Percentiles rank a stretch among this genome's conserved stretches.
phyloP scores from a whole-genome alignment of 1,140 invertebrate species.

The Copidosoma floridanum region DNA sequence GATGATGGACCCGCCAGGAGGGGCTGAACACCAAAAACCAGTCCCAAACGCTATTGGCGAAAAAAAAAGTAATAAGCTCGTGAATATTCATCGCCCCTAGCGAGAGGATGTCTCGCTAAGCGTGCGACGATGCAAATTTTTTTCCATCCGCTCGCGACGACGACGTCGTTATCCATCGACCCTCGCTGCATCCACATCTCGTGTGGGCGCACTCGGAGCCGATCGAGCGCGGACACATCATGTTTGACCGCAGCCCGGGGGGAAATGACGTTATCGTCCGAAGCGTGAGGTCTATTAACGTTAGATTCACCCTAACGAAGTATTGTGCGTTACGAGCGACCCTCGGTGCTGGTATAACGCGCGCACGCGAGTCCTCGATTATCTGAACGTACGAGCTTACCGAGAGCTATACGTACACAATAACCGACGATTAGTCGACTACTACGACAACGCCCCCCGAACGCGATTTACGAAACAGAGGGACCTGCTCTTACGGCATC shows the following conservation, averaged over 20 bases:
- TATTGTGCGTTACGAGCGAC: slow-evolving; percentile 18
- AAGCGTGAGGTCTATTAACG: slow-evolving; percentile 13
- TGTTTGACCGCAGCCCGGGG: slow-evolving; percentile 2
- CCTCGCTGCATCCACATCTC: no score
- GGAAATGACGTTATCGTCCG: slow-evolving; percentile 1
- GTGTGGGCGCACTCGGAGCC: no score
- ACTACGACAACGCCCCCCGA: not conserved
- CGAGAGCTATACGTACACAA: not conserved
- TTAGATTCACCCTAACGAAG: slow-evolving; percentile 26
- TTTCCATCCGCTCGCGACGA: slow-evolving; percentile 1
- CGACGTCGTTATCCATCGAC: not conserved
- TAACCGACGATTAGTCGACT: slow-evolving; percentile 22
- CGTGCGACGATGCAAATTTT: no score
- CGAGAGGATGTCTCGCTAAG: no score
- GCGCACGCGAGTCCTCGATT: slow-evolving; percentile 14
- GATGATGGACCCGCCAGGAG: no score
- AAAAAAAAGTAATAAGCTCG: no score
- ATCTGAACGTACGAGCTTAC: slow-evolving; percentile 22
- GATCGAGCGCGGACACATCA: not conserved
- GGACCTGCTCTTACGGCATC: no score
- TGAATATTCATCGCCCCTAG: no score
- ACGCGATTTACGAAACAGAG: no score
- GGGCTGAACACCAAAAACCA: no score
- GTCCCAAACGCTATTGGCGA: no score
- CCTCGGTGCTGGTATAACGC: no score